These are phyloP conservation scores for Otolemur crassicaudatus DNA, from an alignment of 2,797 vertebrate genomes.

Conservation along the genomic window DNA sequence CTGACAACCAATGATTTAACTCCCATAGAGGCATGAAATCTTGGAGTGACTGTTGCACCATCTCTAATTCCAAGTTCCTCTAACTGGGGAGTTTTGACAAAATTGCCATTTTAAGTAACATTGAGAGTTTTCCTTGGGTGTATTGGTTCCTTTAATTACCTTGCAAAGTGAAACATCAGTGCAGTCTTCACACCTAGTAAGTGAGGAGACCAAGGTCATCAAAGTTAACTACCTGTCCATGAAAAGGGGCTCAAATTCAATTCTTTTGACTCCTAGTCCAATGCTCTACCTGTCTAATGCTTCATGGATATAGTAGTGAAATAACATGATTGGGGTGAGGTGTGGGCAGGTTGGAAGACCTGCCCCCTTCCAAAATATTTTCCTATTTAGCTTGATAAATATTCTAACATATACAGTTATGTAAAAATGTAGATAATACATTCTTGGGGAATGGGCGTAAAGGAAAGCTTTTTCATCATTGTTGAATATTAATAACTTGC, in stretches of 20 bases:
- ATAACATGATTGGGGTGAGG: not conserved
- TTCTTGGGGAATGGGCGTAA: not conserved
- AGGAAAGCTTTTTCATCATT: not conserved
- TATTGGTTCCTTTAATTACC: not conserved
- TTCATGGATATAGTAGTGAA: not conserved
- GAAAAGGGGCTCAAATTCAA: not conserved
- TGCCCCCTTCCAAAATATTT: not conserved
- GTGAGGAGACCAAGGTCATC: not conserved
- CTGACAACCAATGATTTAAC: not conserved
- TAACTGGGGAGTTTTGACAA: not conserved
- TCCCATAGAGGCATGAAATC: not conserved
- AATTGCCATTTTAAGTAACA: not conserved
- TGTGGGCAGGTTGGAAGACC: no score
- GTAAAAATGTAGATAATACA: not conserved
- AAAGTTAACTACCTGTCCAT: not conserved
- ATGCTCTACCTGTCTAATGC: not conserved
- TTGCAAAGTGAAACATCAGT: not conserved
- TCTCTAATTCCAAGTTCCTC: not conserved
- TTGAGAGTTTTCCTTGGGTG: not conserved
- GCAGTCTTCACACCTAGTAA: not conserved
- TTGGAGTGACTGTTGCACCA: not conserved
- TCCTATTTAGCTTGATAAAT: not conserved
- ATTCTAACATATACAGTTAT: not conserved
- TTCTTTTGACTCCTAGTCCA: not conserved
- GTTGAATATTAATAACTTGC: not conserved